Evolutionary conservation across 2,797 vertebrate species (phyloP).

Genomic region (Amniataba percoides): DNA sequence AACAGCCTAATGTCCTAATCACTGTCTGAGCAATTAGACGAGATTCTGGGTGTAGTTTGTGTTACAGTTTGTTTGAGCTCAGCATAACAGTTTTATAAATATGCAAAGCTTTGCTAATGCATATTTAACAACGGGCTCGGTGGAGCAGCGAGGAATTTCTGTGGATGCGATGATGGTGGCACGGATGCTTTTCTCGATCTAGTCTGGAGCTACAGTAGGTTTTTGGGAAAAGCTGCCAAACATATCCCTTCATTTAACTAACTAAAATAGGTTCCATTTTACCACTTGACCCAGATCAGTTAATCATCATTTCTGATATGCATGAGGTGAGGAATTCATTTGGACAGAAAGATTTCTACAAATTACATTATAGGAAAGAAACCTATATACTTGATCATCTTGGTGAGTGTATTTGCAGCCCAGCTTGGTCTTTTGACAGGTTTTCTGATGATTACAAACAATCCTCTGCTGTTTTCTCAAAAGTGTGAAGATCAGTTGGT

Average conservation of each 20-base stretch:
- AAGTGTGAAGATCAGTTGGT: too few relatives aligned
- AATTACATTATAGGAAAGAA: neutral
- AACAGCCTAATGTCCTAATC: neutral
- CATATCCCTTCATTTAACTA: neutral
- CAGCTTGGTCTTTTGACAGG: neutral
- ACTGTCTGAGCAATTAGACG: neutral
- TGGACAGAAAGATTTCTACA: neutral
- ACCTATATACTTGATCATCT: neutral
- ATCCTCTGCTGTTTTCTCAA: neutral
- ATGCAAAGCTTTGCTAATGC: conserved; percentile 26
- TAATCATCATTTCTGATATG: neutral
- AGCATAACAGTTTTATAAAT: conserved; percentile 14
- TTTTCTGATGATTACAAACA: conserved; percentile 32
- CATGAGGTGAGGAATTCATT: neutral
- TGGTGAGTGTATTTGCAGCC: neutral
- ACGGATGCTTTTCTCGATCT: conserved; percentile 7
- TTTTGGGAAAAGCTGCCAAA: neutral
- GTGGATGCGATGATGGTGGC: neutral
- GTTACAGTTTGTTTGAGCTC: conserved; percentile 15
- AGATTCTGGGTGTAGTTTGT: conserved; percentile 1
- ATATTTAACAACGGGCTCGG: conserved; percentile 39
- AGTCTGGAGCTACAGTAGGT: neutral
- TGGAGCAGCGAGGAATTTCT: conserved; percentile 13
- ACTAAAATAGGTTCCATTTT: neutral
- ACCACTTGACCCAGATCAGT: neutral